These are phyloP conservation scores for Calameuta pallipes DNA, from an alignment of 2,888 invertebrate species.

Conservation along the genomic window DNA sequence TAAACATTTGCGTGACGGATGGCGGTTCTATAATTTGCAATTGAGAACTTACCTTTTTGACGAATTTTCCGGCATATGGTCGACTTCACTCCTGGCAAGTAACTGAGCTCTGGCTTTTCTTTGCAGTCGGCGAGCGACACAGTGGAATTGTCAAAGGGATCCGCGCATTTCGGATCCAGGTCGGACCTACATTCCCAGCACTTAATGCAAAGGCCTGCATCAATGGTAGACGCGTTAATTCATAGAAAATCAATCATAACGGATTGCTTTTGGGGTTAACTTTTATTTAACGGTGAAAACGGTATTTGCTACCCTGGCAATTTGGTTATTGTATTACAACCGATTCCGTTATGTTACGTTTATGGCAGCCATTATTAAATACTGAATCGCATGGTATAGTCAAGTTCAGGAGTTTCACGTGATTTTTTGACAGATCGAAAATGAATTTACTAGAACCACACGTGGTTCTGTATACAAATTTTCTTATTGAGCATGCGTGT, in stretches of 20 bases:
- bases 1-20: neutral
- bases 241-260: constrained; percentile 53
- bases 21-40: neutral
- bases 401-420: too few relatives aligned
- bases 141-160: constrained; percentile 91
- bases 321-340: neutral
- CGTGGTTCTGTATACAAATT: too few relatives aligned
- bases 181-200: constrained; percentile 94
- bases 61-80: constrained; percentile 93
- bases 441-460: too few relatives aligned
- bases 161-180: constrained; percentile 89
- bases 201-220: constrained; percentile 77
- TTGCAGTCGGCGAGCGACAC: constrained; percentile 86
- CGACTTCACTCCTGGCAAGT: constrained; percentile 77
- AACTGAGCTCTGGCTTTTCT: constrained; percentile 71
- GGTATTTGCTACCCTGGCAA: neutral
- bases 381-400: too few relatives aligned
- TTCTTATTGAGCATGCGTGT: too few relatives aligned
- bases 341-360: neutral
- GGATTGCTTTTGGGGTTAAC: neutral
- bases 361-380: neutral
- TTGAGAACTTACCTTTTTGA: constrained; percentile 78
- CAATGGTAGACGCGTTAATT: neutral
- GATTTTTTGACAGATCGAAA: too few relatives aligned
- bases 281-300: neutral